phyloP scores from a whole-genome alignment of 2,113 vertebrate genomes.

The Pelodiscus sinensis region DNA sequence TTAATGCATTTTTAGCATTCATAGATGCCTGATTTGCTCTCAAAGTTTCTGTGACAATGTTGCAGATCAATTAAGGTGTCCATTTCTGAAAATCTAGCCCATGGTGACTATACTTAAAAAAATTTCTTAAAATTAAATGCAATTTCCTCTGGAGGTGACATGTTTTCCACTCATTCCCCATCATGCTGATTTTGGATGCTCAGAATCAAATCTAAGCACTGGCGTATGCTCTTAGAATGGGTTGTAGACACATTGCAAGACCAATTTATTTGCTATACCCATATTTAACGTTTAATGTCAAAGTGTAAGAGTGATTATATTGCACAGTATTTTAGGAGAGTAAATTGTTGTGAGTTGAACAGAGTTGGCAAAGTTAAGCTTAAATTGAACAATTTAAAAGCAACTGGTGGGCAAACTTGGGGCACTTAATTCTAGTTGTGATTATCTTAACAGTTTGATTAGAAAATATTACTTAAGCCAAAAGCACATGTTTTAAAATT shows the following conservation, averaged over 20 bases:
- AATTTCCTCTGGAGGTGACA: not conserved
- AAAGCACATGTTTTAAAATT: not conserved
- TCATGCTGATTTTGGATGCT: not conserved
- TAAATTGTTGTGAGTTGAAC: not conserved
- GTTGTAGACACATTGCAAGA: not conserved
- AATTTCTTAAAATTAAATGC: not conserved
- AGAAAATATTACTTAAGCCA: not conserved
- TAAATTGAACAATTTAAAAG: conserved; percentile 9
- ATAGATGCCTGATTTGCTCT: not conserved
- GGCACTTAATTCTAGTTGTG: not conserved
- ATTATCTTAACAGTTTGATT: not conserved
- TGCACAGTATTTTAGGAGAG: not conserved
- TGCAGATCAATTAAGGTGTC: not conserved
- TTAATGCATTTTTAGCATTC: not conserved
- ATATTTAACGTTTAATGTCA: conserved; percentile 17
- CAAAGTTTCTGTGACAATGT: not conserved
- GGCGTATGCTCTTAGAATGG: not conserved
- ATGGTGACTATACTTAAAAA: conserved; percentile 3
- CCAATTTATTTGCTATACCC: not conserved
- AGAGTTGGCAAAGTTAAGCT: conserved; percentile 10
- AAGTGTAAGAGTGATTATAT: not conserved
- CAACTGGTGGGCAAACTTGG: not conserved
- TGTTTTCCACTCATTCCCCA: not conserved
- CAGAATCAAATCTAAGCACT: not conserved
- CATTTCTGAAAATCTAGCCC: not conserved